Conservation (phyloP, 1,140 invertebrate genomes). For the Drosophila grimshawi region DNA sequence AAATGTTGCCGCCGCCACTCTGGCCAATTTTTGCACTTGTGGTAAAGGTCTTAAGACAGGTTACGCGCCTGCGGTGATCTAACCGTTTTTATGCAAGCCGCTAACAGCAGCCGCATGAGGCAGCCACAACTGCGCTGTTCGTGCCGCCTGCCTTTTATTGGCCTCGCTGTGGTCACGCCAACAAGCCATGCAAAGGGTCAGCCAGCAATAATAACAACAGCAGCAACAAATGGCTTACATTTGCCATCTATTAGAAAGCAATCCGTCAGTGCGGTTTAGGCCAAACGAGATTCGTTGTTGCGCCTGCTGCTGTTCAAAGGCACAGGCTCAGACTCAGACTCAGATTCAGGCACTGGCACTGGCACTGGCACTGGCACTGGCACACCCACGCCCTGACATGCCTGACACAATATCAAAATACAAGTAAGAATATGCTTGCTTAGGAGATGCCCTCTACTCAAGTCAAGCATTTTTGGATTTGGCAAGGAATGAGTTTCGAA, state of each 20-base stretch:
- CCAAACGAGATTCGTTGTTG: slow-evolving; percentile 67
- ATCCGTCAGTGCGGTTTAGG: slow-evolving; percentile 76
- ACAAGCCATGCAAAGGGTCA: slow-evolving; percentile 29
- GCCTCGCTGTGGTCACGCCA: slow-evolving; percentile 67
- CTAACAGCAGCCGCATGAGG: slow-evolving; percentile 28
- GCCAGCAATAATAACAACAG: slow-evolving; percentile 21
- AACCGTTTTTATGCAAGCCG: slow-evolving; percentile 71
- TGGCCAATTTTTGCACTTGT: slow-evolving; percentile 82
- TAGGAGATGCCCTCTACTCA: neutral
- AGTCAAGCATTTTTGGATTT: neutral
- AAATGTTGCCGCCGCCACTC: slow-evolving; percentile 62
- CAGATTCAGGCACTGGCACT: slow-evolving; percentile 17
- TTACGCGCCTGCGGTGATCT: slow-evolving; percentile 80
- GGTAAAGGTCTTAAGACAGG: slow-evolving; percentile 82
- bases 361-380: slow-evolving; percentile 29
- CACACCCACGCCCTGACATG: slow-evolving; percentile 36
- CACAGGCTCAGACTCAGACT: slow-evolving; percentile 40
- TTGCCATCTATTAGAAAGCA: slow-evolving; percentile 77
- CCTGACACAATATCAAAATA: slow-evolving; percentile 9
- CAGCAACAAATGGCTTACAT: slow-evolving; percentile 51
- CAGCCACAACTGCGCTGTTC: slow-evolving; percentile 13
- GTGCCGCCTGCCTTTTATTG: slow-evolving; percentile 32
- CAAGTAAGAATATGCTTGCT: neutral
- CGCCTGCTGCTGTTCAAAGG: slow-evolving; percentile 38
- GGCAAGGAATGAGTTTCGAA: too few relatives aligned